Evolutionary conservation across 2,113 vertebrate species (phyloP).

Genomic region (Colistium nudipinnis): DNA sequence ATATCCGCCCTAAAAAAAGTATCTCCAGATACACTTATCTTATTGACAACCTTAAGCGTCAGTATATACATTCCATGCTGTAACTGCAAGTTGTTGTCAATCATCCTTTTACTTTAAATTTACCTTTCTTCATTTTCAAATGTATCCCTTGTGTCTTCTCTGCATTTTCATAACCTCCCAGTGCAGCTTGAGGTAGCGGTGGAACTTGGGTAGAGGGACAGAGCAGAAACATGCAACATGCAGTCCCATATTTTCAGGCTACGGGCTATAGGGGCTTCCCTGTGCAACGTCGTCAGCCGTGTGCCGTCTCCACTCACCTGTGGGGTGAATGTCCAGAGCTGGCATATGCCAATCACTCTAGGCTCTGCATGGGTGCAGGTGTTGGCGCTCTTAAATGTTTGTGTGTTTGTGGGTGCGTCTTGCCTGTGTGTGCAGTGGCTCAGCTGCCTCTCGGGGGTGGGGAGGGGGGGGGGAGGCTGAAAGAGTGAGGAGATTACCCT

Average conservation of each 20-base stretch:
- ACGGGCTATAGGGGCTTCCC: slow-evolving; percentile 54
- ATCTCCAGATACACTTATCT: too few species aligned
- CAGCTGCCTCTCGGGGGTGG: slow-evolving; percentile 63
- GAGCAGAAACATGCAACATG: slow-evolving; percentile 20
- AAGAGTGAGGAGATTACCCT: slow-evolving; percentile 82
- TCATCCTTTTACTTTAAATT: not conserved
- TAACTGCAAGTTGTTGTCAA: too few species aligned
- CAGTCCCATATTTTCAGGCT: slow-evolving; percentile 50
- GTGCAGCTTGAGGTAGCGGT: slow-evolving; percentile 5
- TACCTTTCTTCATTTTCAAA: not conserved
- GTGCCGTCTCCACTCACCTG: slow-evolving; percentile 66
- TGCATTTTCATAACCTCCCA: slow-evolving; percentile 18
- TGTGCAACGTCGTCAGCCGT: slow-evolving; percentile 56
- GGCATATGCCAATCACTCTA: slow-evolving; percentile 69
- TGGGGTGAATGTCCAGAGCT: slow-evolving; percentile 66
- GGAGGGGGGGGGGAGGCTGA: slow-evolving; percentile 48
- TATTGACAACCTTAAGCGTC: too few species aligned
- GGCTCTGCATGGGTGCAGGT: slow-evolving; percentile 48
- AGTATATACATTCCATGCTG: too few species aligned
- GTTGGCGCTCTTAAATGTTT: slow-evolving; percentile 49
- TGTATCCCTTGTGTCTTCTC: not conserved
- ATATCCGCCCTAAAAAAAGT: too few species aligned
- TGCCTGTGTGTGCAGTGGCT: slow-evolving; percentile 49
- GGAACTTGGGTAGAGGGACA: slow-evolving; percentile 13
- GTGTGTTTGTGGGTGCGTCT: slow-evolving; percentile 50